Evolutionary conservation across 1,140 invertebrate genomes (phyloP), one percentile per base, ranked within the genome.

Genomic region (Lepidotrigona ventralis): DNA sequence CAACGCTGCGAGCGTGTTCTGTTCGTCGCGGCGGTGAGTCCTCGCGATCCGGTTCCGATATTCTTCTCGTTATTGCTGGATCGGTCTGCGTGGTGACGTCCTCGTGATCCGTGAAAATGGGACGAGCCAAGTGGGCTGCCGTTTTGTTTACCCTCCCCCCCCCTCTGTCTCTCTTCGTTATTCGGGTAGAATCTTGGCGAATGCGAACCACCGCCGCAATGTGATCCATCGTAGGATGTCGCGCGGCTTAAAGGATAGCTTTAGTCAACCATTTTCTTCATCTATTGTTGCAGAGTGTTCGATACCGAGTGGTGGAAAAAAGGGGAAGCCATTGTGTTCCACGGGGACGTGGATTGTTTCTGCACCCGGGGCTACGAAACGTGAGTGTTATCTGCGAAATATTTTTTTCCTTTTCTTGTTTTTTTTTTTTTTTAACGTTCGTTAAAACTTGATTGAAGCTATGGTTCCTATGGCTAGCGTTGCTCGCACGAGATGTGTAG

Each of bases 61-160:
- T 71, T 66, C 46, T 33, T 66, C 63, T 76, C 70, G 70, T 81
- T 73, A 81, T 81, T 66, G 19, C 46, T 39, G 74, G 46, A 21
- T 77, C 75, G 46, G 33, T 5, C 29, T 17, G 1, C 3, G 11
- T 4, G 17, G 2, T n/a, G n/a, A n/a, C 46, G 17, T 39, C 51
- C 54, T n/a, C 19, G 17, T n/a, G 29, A 74, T 79, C 29, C n/a
- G n/a, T 21, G 46, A 6, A 70, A 77, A 74, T 56, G 5, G 23
- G 53, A 56, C 63, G n/a, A 56, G 0, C 6, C 14, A 19, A 9
- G 9, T 9, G 21, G 14, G 46, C 1, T 1, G 53, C 39, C 21
- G 39, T 80, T 71, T 51, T 53, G 17, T 15, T 21, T 8, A 46
- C 39, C 12, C 12, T 3, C 14, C 17, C 64, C 54, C 26, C 23